Base-by-base conservation (phyloP, 2,113 vertebrate species). In the Bufo bufo region DNA sequence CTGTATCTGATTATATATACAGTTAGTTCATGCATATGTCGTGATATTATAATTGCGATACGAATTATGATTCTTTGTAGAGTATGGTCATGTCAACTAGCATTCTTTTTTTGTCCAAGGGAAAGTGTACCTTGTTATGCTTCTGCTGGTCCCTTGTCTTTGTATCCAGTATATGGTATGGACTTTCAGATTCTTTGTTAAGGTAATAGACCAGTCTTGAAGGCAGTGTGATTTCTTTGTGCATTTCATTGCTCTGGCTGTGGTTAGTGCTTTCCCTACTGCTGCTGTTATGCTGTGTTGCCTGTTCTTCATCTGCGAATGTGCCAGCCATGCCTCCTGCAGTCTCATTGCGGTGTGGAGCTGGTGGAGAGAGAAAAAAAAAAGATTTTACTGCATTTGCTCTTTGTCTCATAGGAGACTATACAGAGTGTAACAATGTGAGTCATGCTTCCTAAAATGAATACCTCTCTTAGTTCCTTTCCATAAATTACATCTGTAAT, bases 121-220 rank as follows among this genome's bases (percentile, higher is more conserved):
- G 56, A 8, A 54, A 54, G 23, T 92, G 93, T 93, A 99, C 98
- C 97, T 98, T 96, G 89, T 95, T 93, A 13, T 96, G 95, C 89
- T 95, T 93, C 90, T 96, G 95, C 92, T 98, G 97, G 93, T 96
- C 95, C 91, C 95, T 97, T 91, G 95, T 92, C 90, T 92, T 96
- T 54, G 98, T 99, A 93, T 99, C 96, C 93, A 99, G 95, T 93
- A 98, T 93, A 92, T 98, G 97, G 89, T 97, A 97, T 90, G 98
- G 97, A 86, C 97, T 99, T 94, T 99, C 98, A 0, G 94, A 96
- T 91, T 98, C 97, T 92, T 95, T 97, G 87, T 99, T 98, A 90
- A 98, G 94, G 92, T 98, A 99, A 95, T 99, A 99, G 83, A 99
- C 92, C 84, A 99, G 92, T 93, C 98, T 96, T 77, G 97, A 99